A percentile compares a stretch with the other conserved stretches of the same genome.
Evolutionary conservation across 2,113 vertebrate species (phyloP).

Genomic region (Onychostruthus taczanowskii): DNA sequence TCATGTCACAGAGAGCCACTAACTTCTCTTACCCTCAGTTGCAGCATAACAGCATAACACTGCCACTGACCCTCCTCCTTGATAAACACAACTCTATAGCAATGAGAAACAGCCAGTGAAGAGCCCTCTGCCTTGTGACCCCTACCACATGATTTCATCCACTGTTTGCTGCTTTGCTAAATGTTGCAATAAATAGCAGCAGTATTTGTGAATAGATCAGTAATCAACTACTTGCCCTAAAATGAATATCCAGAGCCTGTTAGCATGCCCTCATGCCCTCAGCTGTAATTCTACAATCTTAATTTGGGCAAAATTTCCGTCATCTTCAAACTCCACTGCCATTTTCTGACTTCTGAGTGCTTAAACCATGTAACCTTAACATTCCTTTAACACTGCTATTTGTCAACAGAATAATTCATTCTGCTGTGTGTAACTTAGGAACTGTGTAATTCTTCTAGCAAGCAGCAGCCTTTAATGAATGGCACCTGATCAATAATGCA

Average conservation of each 20-base stretch:
- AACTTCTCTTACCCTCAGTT: background rate
- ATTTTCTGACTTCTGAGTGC: background rate
- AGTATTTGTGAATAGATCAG: background rate
- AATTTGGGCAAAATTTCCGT: background rate
- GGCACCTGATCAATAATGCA: conserved; percentile 65
- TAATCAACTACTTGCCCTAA: background rate
- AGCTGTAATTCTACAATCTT: background rate
- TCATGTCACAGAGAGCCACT: background rate
- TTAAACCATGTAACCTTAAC: conserved; percentile 11
- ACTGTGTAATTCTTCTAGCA: conserved; percentile 33
- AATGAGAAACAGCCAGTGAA: background rate
- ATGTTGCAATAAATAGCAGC: background rate
- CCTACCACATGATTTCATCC: background rate
- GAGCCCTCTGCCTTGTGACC: background rate
- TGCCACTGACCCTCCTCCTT: background rate
- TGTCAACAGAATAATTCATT: conserved; percentile 30
- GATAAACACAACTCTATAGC: background rate
- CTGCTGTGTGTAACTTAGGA: background rate
- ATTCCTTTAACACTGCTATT: background rate
- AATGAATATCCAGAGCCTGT: background rate
- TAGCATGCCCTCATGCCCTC: background rate
- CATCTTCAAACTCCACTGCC: background rate
- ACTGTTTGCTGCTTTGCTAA: background rate
- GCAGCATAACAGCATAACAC: background rate
- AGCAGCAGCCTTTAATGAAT: conserved; percentile 62